phyloP scores from a whole-genome alignment of 2,888 invertebrate species.

The Hypolimnas misippus region DNA sequence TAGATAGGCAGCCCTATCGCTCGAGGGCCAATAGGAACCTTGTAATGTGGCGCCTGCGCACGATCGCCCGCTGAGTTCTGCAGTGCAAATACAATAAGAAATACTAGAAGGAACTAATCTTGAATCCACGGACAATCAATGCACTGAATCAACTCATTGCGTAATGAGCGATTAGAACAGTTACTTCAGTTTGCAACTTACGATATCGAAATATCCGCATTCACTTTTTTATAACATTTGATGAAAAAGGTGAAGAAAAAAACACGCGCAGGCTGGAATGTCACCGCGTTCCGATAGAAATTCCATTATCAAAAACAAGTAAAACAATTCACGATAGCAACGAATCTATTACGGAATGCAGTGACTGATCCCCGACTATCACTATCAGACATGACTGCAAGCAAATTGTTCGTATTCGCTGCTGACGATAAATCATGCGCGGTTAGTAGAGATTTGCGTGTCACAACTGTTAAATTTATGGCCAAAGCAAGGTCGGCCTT shows the following conservation, averaged over 20 bases:
- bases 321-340: conserved; percentile 53
- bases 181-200: background rate
- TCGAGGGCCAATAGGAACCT: conserved; percentile 70
- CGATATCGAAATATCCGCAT: conserved; percentile 9
- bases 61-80: conserved; percentile 72
- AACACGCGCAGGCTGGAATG: background rate
- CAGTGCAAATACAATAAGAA: conserved; percentile 62
- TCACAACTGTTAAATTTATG: conserved; percentile 71
- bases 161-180: conserved; percentile 11
- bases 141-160: conserved; percentile 14
- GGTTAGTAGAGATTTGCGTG: conserved; percentile 76
- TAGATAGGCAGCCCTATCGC: conserved; percentile 78
- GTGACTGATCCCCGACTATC: conserved; percentile 44
- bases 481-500: conserved; percentile 65
- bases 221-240: conserved; percentile 3
- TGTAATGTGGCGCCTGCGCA: conserved; percentile 77
- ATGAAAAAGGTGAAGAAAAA: background rate
- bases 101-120: conserved; percentile 43
- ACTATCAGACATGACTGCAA: conserved; percentile 48
- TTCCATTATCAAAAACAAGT: conserved; percentile 64
- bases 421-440: conserved; percentile 66
- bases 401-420: conserved; percentile 57
- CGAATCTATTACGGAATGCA: conserved; percentile 44
- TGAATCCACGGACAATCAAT: conserved; percentile 25
- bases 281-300: conserved; percentile 48